phyloP scores from a whole-genome alignment of 2,797 vertebrate species.

The Mormyrops attenuatus region DNA sequence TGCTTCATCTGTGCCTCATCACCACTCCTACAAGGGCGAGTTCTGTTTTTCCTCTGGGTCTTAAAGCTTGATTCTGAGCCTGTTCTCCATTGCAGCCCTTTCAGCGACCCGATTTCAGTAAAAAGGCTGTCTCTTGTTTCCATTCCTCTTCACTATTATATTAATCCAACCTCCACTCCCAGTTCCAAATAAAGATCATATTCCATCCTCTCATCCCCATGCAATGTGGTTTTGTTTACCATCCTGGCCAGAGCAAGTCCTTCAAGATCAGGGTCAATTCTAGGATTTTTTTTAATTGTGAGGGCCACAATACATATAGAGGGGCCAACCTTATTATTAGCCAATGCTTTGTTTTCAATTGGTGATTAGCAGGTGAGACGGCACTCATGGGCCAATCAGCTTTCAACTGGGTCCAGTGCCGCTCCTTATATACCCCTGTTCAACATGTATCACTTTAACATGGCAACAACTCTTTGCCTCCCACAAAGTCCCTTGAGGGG shows the following conservation, averaged over 20 bases:
- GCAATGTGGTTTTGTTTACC: neutral
- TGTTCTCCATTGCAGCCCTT: neutral
- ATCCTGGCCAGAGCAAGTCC: neutral
- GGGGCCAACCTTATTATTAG: neutral
- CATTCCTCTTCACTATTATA: neutral
- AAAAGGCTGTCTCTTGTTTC: neutral
- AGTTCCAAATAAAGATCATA: neutral
- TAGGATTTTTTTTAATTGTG: neutral
- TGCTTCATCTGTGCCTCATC: neutral
- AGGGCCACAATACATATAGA: neutral
- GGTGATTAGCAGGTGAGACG: neutral
- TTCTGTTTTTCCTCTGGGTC: neutral
- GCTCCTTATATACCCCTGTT: neutral
- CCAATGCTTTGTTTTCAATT: neutral
- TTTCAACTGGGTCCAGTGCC: neutral
- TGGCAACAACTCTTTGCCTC: neutral
- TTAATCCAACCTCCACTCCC: neutral
- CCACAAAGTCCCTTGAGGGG: neutral
- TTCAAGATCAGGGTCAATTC: neutral
- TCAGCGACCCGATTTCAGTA: neutral
- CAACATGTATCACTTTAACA: neutral
- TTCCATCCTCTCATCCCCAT: neutral
- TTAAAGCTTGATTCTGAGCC: neutral
- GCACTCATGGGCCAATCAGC: neutral
- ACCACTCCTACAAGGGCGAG: neutral